Percentiles rank a stretch among this genome's conserved stretches.
Conservation (phyloP, 2,113 vertebrate genomes). For the Athene cunicularia region DNA sequence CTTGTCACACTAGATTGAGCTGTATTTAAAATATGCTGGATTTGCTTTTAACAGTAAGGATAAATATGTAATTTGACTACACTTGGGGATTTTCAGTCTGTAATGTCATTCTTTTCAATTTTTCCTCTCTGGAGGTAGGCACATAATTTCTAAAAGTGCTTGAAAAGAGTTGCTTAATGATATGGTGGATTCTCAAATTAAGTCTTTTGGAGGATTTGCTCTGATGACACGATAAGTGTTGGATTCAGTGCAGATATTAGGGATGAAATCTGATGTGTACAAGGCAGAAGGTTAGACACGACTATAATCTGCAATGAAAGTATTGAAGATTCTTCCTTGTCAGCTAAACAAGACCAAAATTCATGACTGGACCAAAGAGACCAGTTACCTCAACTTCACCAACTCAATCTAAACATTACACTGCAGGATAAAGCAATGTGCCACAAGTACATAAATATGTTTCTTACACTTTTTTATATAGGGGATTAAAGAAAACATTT, state of each 20-base stretch:
- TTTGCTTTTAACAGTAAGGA: background rate
- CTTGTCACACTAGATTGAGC: background rate
- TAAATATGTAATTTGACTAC: background rate
- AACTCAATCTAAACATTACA: background rate
- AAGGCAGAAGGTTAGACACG: background rate
- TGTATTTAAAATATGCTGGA: background rate
- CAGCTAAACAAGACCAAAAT: conserved; percentile 5
- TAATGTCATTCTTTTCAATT: conserved; percentile 10
- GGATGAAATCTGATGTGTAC: background rate
- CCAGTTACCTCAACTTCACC: background rate
- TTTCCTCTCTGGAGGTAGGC: conserved; percentile 10
- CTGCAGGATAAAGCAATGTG: background rate
- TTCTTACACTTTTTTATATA: background rate
- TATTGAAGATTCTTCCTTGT: conserved; percentile 26
- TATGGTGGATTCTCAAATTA: background rate
- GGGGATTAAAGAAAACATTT: background rate
- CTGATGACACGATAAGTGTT: background rate
- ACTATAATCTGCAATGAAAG: background rate
- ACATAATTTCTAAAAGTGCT: background rate
- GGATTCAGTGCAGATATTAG: background rate
- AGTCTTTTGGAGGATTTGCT: background rate
- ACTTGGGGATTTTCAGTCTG: background rate
- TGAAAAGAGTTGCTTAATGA: background rate
- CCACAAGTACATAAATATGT: background rate
- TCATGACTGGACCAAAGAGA: background rate